Conservation (phyloP, 2,113 vertebrate genomes). For the Pluvianellus socialis region DNA sequence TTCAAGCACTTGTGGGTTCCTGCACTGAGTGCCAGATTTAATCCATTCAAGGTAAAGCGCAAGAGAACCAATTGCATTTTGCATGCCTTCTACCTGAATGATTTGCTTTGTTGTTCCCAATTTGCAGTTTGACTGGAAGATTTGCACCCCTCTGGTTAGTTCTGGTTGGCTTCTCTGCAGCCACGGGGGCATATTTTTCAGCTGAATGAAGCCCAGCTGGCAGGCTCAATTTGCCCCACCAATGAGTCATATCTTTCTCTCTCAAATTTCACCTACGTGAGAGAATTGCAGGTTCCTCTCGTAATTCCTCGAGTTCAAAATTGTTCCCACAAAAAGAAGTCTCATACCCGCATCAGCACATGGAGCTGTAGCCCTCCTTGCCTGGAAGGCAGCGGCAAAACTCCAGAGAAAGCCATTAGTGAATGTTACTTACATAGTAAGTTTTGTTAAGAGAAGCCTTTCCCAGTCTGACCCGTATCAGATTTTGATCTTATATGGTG, state of each 20-base stretch:
- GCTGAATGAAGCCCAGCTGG: constrained; percentile 62
- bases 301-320: neutral
- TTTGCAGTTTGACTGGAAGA: constrained; percentile 64
- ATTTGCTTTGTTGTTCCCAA: constrained; percentile 65
- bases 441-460: neutral
- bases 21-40: constrained; percentile 43
- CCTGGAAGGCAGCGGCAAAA: neutral
- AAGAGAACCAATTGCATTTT: constrained; percentile 58
- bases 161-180: constrained; percentile 61
- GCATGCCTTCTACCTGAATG: constrained; percentile 65
- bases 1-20: constrained; percentile 37
- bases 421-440: neutral
- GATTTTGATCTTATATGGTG: neutral
- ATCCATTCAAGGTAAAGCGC: constrained; percentile 55
- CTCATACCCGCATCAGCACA: neutral
- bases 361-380: neutral
- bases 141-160: constrained; percentile 68
- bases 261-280: constrained; percentile 39
- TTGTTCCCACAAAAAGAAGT: neutral
- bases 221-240: constrained; percentile 63
- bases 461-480: neutral
- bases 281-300: constrained; percentile 31
- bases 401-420: neutral
- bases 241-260: constrained; percentile 46
- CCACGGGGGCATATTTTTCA: constrained; percentile 57